Evolutionary conservation across 2,113 vertebrate species (phyloP).

Genomic region (Girardinichthys multiradiatus): DNA sequence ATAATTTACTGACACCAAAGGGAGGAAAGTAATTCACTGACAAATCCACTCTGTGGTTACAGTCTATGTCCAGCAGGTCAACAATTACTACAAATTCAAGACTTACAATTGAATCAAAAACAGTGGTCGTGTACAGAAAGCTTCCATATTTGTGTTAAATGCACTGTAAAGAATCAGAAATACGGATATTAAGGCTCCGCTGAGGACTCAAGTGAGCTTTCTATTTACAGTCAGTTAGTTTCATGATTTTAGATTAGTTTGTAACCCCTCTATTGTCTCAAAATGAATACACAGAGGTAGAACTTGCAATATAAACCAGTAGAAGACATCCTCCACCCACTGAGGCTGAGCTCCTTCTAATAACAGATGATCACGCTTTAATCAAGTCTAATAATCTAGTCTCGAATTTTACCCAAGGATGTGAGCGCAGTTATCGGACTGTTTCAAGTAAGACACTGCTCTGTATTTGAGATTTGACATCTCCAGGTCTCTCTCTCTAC

Average conservation of each 20-base stretch:
- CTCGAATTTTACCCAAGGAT: too few species aligned
- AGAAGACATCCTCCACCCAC: too few species aligned
- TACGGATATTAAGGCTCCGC: conserved; percentile 12
- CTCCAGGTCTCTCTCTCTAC: too few species aligned
- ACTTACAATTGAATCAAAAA: conserved; percentile 19
- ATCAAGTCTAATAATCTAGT: too few species aligned
- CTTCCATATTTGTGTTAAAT: conserved; percentile 12
- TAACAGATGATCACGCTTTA: too few species aligned
- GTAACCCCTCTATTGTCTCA: not conserved
- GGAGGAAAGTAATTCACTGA: conserved; percentile 17
- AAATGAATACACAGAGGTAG: not conserved
- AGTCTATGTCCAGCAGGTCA: conserved; percentile 29
- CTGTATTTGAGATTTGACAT: not conserved
- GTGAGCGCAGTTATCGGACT: not conserved
- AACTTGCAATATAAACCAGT: conserved; percentile 2
- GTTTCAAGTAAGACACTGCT: not conserved
- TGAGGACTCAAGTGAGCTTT: conserved; percentile 14
- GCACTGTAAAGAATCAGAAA: conserved; percentile 12
- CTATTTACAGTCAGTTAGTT: conserved; percentile 23
- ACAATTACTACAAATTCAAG: conserved; percentile 26
- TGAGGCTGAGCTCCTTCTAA: too few species aligned
- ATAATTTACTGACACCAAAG: conserved; percentile 34
- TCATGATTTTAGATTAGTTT: conserved; percentile 14
- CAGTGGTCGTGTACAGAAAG: conserved; percentile 34
- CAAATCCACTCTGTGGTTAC: conserved; percentile 13